Percentiles rank a stretch among this genome's conserved stretches.
These are phyloP conservation scores for Notodonta ziczac DNA, from an alignment of 2,888 invertebrate genomes.

Conservation along the genomic window DNA sequence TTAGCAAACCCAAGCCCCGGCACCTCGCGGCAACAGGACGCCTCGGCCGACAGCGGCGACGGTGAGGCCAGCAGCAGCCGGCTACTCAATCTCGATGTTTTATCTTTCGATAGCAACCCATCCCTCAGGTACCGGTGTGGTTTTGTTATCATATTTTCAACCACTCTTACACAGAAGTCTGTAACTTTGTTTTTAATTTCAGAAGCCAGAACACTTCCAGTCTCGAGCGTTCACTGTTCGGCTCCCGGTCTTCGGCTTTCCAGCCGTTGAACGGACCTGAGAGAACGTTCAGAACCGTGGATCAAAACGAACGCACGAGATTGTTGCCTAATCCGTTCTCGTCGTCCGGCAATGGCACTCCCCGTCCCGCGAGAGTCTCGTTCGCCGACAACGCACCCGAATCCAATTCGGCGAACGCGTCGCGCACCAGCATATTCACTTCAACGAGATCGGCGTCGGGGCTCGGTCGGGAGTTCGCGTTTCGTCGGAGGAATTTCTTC, in stretches of 20 bases:
- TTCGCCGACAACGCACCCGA: conserved; percentile 42
- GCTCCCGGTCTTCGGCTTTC: conserved; percentile 73
- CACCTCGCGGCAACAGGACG: conserved; percentile 53
- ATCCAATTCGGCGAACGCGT: conserved; percentile 52
- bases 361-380: conserved; percentile 47
- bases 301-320: conserved; percentile 61
- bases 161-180: not conserved
- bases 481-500: conserved; percentile 53
- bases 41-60: conserved; percentile 48
- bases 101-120: conserved; percentile 64
- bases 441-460: conserved; percentile 54
- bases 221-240: conserved; percentile 61
- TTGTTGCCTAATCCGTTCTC: conserved; percentile 75
- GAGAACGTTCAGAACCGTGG: conserved; percentile 59
- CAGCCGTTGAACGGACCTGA: conserved; percentile 65
- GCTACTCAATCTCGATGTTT: conserved; percentile 65
- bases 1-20: conserved; percentile 51
- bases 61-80: conserved; percentile 57
- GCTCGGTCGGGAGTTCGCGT: conserved; percentile 44
- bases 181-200: conserved; percentile 21
- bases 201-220: conserved; percentile 56
- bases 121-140: conserved; percentile 38
- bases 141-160: not conserved
- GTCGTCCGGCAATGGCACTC: conserved; percentile 45
- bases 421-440: conserved; percentile 73